Evolutionary conservation across 2,113 vertebrate genomes (phyloP).

Genomic region (Halcyon senegalensis): DNA sequence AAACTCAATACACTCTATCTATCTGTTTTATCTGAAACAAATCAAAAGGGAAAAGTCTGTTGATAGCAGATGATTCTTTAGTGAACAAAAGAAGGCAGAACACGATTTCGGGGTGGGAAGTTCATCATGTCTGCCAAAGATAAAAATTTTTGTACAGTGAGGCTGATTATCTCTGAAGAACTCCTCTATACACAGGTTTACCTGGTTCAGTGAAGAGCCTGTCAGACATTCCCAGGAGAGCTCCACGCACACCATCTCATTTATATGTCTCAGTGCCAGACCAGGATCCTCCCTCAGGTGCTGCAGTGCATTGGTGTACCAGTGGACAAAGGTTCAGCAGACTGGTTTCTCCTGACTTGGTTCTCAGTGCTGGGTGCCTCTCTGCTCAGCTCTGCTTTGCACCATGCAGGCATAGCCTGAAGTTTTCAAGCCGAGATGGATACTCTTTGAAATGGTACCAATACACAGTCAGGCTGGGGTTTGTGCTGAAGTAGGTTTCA

Average conservation of each 20-base stretch:
- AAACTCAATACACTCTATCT: neutral
- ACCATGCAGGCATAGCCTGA: neutral
- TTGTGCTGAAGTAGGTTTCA: neutral
- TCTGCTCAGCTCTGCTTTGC: neutral
- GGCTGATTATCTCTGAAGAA: neutral
- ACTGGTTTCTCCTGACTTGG: neutral
- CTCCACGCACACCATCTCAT: rapidly evolving
- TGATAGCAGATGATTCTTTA: neutral
- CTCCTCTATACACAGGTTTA: neutral
- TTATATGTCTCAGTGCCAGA: neutral
- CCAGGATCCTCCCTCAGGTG: neutral
- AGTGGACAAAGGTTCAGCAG: neutral
- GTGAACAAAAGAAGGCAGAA: neutral
- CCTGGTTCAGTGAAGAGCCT: neutral
- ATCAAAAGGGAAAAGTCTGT: neutral
- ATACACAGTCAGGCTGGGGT: neutral
- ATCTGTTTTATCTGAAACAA: slow-evolving; percentile 22
- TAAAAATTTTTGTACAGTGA: neutral
- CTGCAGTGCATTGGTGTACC: neutral
- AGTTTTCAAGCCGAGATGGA: neutral
- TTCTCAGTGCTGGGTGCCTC: neutral
- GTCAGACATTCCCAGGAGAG: neutral
- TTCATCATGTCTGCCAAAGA: slow-evolving; percentile 38
- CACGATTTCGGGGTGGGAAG: neutral
- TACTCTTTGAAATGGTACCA: neutral